Evolutionary conservation across 1,140 invertebrate species (phyloP), one percentile per base, ranked within the genome.

Genomic region (Geopemphigus sp.): DNA sequence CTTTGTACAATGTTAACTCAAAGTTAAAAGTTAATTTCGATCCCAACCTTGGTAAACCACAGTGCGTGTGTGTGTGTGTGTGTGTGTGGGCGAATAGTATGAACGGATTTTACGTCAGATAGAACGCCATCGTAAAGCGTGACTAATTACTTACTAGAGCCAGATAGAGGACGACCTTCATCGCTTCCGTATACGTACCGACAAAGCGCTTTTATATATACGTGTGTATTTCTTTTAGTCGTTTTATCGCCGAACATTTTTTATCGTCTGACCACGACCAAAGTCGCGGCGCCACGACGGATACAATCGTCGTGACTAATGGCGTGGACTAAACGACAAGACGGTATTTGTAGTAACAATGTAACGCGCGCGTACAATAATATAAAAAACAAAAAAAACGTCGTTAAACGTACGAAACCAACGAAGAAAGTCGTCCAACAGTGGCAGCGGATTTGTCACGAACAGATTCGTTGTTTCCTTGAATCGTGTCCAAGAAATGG

Each of bases 151-250:
- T 61, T 61, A 26, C 26, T 61, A 29, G 63, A 64, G 4, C 32
- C 8, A 22, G 10, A 64, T 14, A 64, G 24, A 10, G 12, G 29
- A 29, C 32, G 63, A 39, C 63, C 63, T 64, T 64, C 32, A 11
- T 64, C 29, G 63, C 32, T 64, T 64, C 63, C 63, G 63, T 64
- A n/a, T 64, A 64, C 17, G 14, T 39, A 26, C 26, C 15, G 24
- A 1, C 56, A 8, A n/a, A 6, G 15, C 26, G 14, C 8, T 26
- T 26, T 61, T 45, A 39, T 8, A 39, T 39, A n/a, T 39, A 39
- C 8, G 3, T 4, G 8, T 39, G 32, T 39, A 39, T 39, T 39
- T 39, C 8, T 4, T 39, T 39, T 39, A n/a, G 3, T 39, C 32
- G 32, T 8, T 39, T 39, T 39, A 39, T 39, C 32, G 32, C 32